These are phyloP conservation scores for Benitochromis conjunctus DNA, from an alignment of 2,113 vertebrate species.

Conservation along the genomic window DNA sequence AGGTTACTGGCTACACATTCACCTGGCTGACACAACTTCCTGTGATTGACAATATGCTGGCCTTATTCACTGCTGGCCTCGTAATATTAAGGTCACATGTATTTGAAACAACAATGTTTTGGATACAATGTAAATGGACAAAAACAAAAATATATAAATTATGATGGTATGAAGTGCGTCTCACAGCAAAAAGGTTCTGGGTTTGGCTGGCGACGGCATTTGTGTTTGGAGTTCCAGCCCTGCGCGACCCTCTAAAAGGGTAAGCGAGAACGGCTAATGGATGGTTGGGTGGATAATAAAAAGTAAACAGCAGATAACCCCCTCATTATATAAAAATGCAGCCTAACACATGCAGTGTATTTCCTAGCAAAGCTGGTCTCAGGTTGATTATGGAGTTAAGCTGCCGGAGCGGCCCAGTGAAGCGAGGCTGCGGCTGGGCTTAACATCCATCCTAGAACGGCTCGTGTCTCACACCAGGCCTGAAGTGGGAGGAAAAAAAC, in stretches of 20 bases:
- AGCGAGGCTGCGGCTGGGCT: slow-evolving; percentile 15
- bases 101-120: background rate
- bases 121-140: background rate
- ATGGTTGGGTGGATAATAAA: slow-evolving; percentile 8
- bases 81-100: background rate
- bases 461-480: background rate
- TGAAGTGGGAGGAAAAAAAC: background rate
- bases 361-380: slow-evolving; percentile 35
- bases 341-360: background rate
- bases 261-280: slow-evolving; percentile 26
- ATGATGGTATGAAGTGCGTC: background rate
- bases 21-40: slow-evolving; percentile 60
- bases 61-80: background rate
- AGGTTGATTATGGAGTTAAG: slow-evolving; percentile 48
- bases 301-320: slow-evolving; percentile 11
- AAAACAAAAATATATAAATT: background rate
- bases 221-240: background rate
- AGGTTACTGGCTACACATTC: slow-evolving; percentile 61
- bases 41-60: slow-evolving; percentile 50
- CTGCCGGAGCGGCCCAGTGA: slow-evolving; percentile 17
- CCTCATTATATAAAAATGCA: background rate
- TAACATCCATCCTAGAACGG: slow-evolving; percentile 29
- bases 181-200: background rate
- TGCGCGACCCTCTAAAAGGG: slow-evolving; percentile 17
- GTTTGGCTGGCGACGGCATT: background rate